A percentile compares a stretch with the other conserved stretches of the same genome.
phyloP scores from a whole-genome alignment of 2,888 invertebrate genomes.

The Acleris laterana region DNA sequence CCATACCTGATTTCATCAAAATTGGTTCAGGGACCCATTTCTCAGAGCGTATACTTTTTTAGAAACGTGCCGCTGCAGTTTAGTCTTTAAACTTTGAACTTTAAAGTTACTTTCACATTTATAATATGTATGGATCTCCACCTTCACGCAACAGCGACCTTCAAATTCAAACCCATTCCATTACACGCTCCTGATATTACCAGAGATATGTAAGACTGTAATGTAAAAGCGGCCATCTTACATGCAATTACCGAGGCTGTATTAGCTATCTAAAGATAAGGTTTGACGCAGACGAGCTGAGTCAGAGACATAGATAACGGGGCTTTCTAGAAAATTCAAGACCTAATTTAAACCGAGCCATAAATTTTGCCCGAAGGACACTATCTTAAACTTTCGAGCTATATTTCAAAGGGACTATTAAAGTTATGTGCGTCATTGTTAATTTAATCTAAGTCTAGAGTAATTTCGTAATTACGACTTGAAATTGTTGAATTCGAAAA shows the following conservation, averaged over 20 bases:
- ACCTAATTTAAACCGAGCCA: not conserved
- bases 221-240: not conserved
- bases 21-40: too few species aligned
- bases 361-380: constrained; percentile 6
- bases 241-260: not conserved
- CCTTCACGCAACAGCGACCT: too few species aligned
- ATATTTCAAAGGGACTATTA: constrained; percentile 5
- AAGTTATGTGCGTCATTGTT: not conserved
- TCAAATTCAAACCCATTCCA: too few species aligned
- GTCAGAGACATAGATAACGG: not conserved
- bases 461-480: too few species aligned
- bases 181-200: not conserved
- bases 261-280: not conserved
- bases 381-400: constrained; percentile 6
- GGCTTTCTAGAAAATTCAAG: constrained; percentile 9
- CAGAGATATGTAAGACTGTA: not conserved
- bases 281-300: not conserved
- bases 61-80: too few species aligned
- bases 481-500: too few species aligned
- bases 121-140: too few species aligned
- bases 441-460: not conserved
- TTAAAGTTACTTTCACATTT: too few species aligned
- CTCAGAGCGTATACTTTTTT: too few species aligned
- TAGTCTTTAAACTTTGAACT: too few species aligned
- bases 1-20: too few species aligned